Evolutionary conservation across 2,797 vertebrate genomes (phyloP), one percentile per base, ranked within the genome.

Genomic region (Xenops minutus): DNA sequence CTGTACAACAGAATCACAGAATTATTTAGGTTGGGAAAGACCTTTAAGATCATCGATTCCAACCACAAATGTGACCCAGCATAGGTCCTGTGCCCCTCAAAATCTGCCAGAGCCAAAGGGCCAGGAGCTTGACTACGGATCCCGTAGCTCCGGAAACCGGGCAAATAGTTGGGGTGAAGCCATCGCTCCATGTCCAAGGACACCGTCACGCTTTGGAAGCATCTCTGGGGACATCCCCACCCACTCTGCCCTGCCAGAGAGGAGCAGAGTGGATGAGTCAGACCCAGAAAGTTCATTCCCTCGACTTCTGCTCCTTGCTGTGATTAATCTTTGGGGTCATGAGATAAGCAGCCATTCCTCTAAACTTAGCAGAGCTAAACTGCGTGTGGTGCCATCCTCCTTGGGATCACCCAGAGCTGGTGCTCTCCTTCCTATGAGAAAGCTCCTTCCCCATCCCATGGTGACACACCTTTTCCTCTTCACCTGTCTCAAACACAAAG

Each of bases 191-290:
- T 18, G 67, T 71, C 93, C 76, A 86, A 92, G 88, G 83, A 90
- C 90, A 88, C 59, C 1, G 2, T 76, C 90, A 90, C 32, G 3
- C 88, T 88, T n/a, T 27, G 76, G 83, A 85, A 94, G 48, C 82
- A 46, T 73, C 95, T 86, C 92, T 11, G 79, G 91, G 89, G 96
- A 89, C 93, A 92, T 79, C 92, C 91, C 93, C 92, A 96, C 95
- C 92, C 91, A 66, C 61, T 26, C 52, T 12, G 23, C 54, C 54
- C 89, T 43, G 79, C 79, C 89, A 88, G 73, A 93, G 73, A 93
- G 61, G 8, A 92, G 92, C 62, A 51, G 49, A 91, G 85, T 3
- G 48, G 73, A 96, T 96, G 92, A 97, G 92, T 96, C 87, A 94
- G 92, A 79, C 73, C 54, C 78, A 91, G 82, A 88, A 85, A 93